Evolutionary conservation across 1,140 invertebrate genomes (phyloP).

Genomic region (Cotesia vestalis): DNA sequence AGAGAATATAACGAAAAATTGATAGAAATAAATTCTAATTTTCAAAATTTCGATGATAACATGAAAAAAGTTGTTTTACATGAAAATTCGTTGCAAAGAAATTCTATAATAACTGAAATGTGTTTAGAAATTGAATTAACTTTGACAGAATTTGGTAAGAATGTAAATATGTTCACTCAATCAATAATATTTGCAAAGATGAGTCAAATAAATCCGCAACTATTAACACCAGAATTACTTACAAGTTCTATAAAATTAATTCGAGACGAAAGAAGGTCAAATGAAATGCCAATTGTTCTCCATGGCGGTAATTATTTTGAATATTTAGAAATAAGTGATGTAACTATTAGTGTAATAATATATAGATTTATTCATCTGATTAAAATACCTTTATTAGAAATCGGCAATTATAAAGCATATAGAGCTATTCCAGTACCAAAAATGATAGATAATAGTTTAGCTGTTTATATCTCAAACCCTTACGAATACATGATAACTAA

Average conservation of each 20-base stretch:
- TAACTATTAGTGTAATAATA: conserved; percentile 26
- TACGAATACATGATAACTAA: conserved; percentile 32
- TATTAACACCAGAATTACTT: conserved; percentile 21
- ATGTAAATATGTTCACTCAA: conserved; percentile 19
- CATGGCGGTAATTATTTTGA: conserved; percentile 23
- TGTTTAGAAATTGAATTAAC: conserved; percentile 33
- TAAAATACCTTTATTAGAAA: conserved; percentile 26
- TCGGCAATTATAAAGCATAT: conserved; percentile 27
- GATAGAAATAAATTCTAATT: conserved; percentile 18
- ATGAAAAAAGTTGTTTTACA: neutral
- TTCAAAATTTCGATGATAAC: conserved; percentile 23
- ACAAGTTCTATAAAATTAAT: conserved; percentile 30
- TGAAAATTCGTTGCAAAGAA: conserved; percentile 1
- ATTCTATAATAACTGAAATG: conserved; percentile 24
- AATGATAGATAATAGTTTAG: conserved; percentile 3
- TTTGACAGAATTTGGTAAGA: conserved; percentile 15
- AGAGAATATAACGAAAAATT: conserved; percentile 21
- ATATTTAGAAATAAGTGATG: conserved; percentile 27
- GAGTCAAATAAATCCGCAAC: conserved; percentile 17
- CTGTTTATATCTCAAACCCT: conserved; percentile 28
- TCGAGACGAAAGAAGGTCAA: conserved; percentile 12
- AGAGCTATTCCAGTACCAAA: conserved; percentile 27
- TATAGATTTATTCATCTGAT: conserved; percentile 26
- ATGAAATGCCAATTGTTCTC: conserved; percentile 29
- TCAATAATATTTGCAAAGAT: conserved; percentile 22